Evolutionary conservation across 2,113 vertebrate species (phyloP).

Genomic region (Petromus typicus): DNA sequence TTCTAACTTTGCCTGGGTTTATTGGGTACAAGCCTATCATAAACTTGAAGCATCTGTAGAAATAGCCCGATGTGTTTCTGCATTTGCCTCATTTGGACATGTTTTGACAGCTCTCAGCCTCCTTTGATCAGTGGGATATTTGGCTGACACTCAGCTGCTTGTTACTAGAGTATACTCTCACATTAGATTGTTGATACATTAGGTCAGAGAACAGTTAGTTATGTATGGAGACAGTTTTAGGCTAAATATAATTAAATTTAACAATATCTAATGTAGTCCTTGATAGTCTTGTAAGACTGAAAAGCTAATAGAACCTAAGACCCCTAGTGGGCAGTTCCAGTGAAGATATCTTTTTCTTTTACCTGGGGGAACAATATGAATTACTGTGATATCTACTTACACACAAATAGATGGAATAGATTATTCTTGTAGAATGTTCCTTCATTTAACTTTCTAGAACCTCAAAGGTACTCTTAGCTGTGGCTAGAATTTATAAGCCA

Average conservation of each 20-base stretch:
- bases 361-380: neutral
- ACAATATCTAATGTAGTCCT: neutral
- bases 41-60: neutral
- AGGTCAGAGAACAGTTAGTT: neutral
- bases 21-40: neutral
- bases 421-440: neutral
- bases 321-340: neutral
- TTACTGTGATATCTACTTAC: neutral
- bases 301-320: neutral
- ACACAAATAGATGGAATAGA: neutral
- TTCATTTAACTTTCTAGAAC: neutral
- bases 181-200: neutral
- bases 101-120: neutral
- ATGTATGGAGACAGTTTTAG: neutral
- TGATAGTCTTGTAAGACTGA: neutral
- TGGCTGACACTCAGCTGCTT: neutral
- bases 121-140: neutral
- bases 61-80: neutral
- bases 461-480: neutral
- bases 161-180: neutral
- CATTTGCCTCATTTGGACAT: neutral
- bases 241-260: neutral
- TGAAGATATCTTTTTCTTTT: neutral
- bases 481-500: neutral
- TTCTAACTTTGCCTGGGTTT: neutral